phyloP scores from a whole-genome alignment of 2,113 vertebrate species.

The Cyprinus carpio region DNA sequence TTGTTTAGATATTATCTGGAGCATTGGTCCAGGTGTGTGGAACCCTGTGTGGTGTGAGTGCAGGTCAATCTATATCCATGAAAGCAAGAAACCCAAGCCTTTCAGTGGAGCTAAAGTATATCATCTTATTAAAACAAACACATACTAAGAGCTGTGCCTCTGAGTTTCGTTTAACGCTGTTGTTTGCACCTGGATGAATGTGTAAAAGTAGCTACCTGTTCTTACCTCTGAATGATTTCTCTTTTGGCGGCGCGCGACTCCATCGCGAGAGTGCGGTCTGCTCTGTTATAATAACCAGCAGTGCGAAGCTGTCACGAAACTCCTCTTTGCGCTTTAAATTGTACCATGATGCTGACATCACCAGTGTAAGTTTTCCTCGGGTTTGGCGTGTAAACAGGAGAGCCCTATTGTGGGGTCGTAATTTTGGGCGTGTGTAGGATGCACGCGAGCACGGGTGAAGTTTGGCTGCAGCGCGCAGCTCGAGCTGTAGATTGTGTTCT shows the following conservation, averaged over 20 bases:
- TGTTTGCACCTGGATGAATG: not conserved
- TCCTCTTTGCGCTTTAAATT: slow-evolving; percentile 1
- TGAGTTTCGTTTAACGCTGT: not conserved
- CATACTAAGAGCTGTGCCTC: not conserved
- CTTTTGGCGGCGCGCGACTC: slow-evolving; percentile 54
- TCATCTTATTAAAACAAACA: not conserved
- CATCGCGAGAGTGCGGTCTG: slow-evolving; percentile 25
- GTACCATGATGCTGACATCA: slow-evolving; percentile 16
- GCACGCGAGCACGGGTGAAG: not conserved
- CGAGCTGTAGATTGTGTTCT: slow-evolving; percentile 70
- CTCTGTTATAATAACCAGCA: not conserved
- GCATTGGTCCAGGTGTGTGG: not conserved
- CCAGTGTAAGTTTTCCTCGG: not conserved
- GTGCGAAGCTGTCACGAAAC: not conserved
- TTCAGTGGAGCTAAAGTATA: not conserved
- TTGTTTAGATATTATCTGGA: not conserved
- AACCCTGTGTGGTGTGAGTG: not conserved
- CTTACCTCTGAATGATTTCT: slow-evolving; percentile 74
- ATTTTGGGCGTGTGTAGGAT: slow-evolving; percentile 22
- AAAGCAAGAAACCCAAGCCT: not conserved
- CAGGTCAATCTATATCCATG: not conserved
- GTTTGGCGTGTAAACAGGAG: not conserved
- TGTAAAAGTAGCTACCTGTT: not conserved
- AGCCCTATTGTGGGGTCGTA: slow-evolving; percentile 33
- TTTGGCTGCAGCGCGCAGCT: not conserved